Conservation (phyloP, 2,797 vertebrate genomes). For the Enteromius mattozi region DNA sequence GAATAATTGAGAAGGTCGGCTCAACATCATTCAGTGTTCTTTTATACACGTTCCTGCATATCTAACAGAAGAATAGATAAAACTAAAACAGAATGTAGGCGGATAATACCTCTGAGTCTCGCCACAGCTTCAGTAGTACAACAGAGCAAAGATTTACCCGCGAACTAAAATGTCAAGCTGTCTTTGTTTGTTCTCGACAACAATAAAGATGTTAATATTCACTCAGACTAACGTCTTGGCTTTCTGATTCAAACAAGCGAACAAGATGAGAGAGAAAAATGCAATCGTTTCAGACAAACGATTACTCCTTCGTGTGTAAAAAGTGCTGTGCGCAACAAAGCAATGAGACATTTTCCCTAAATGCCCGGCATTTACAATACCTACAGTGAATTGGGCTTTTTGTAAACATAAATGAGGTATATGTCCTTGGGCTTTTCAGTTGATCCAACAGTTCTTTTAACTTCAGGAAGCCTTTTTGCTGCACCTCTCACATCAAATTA, state of each 20-base stretch:
- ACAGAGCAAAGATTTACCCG: slow-evolving; percentile 38
- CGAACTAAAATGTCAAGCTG: slow-evolving; percentile 43
- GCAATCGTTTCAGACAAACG: slow-evolving; percentile 65
- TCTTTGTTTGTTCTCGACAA: slow-evolving; percentile 37
- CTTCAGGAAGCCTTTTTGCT: slow-evolving; percentile 58
- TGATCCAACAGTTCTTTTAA: slow-evolving; percentile 72
- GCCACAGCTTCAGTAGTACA: slow-evolving; percentile 11
- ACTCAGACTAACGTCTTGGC: neutral
- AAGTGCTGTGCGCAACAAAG: slow-evolving; percentile 67
- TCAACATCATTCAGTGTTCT: slow-evolving; percentile 76
- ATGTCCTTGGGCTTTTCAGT: slow-evolving; percentile 76
- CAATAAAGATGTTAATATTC: slow-evolving; percentile 43
- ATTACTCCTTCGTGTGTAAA: slow-evolving; percentile 63
- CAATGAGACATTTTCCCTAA: slow-evolving; percentile 74
- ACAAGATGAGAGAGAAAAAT: slow-evolving; percentile 50
- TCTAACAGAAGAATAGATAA: slow-evolving; percentile 75
- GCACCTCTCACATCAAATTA: slow-evolving; percentile 63
- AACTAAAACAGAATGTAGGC: slow-evolving; percentile 40
- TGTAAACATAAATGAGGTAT: slow-evolving; percentile 77
- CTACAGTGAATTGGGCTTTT: slow-evolving; percentile 75
- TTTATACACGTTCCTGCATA: slow-evolving; percentile 62
- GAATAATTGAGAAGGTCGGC: slow-evolving; percentile 76
- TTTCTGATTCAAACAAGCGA: slow-evolving; percentile 28
- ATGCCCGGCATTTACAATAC: slow-evolving; percentile 77
- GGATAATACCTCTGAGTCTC: slow-evolving; percentile 38